phyloP scores from a whole-genome alignment of 2,888 invertebrate genomes.

The Chrysina gloriosa region DNA sequence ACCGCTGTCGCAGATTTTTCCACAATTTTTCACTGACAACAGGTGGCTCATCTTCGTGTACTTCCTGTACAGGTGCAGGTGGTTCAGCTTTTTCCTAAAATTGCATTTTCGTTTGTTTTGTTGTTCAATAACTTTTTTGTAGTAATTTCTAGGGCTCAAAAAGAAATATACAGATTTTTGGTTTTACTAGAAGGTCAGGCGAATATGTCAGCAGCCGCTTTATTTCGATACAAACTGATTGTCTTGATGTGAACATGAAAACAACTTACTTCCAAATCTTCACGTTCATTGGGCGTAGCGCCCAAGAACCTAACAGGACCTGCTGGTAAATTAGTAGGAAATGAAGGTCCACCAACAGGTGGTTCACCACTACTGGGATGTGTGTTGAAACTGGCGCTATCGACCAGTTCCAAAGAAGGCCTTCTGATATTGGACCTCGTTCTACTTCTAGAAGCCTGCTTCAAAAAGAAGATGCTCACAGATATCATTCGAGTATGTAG shows the following conservation, averaged over 20 bases:
- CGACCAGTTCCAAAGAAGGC: conserved; percentile 83
- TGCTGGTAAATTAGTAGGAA: conserved; percentile 68
- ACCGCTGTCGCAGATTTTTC: conserved; percentile 45
- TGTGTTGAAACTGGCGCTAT: conserved; percentile 85
- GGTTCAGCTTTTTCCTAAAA: conserved; percentile 30
- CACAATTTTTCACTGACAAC: conserved; percentile 58
- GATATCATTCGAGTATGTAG: not conserved
- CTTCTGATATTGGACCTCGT: conserved; percentile 75
- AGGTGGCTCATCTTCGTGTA: conserved; percentile 16
- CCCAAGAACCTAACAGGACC: conserved; percentile 71
- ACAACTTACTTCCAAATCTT: conserved; percentile 35
- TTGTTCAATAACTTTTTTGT: no score
- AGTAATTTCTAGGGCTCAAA: no score
- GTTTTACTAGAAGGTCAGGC: not conserved
- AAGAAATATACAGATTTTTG: no score
- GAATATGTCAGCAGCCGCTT: not conserved
- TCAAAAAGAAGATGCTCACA: conserved; percentile 24
- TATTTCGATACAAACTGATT: not conserved
- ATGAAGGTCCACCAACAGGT: conserved; percentile 67
- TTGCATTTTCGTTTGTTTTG: no score
- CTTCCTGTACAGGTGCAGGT: not conserved
- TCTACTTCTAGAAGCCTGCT: conserved; percentile 59
- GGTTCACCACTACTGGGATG: conserved; percentile 68
- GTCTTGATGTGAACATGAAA: conserved; percentile 35
- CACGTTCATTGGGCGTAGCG: conserved; percentile 69